Base-by-base conservation (phyloP, 2,113 vertebrate genomes). In the Romanogobio albipinnatus region DNA sequence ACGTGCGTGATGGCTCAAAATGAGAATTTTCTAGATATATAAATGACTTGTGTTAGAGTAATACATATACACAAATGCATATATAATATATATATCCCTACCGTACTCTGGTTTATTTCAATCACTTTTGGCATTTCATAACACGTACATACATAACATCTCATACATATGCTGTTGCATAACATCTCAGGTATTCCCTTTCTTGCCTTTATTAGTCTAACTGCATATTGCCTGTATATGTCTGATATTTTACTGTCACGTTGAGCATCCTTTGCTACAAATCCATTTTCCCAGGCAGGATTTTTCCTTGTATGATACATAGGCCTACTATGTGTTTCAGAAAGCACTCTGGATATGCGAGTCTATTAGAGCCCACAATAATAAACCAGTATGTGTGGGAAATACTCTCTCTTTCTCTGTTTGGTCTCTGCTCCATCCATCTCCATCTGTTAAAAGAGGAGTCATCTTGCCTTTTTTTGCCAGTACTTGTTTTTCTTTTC, bases 361-460 rank as follows among this genome's bases (percentile, higher is more conserved):
- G 58, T 64, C 22, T 81, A 19, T 51, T 33, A 66, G 9, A 51
- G 61, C 45, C 22, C 45, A n/a, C 15, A 33, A 49, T 47, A 64
- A 80, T 80, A 19, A 80, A 66, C 43, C 39, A 66, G 1, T 33
- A 17, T 29, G 24, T 29, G 5, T 29, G 15, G 39, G n/a, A 76
- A 56, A 76, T 9, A 36, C 49, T 11, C 22, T 71, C 36, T 19
- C 11, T 66, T 22, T 24, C 77, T 26, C n/a, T 80, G 22, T 19
- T 24, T 80, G 56, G 22, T 45, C 61, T 51, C 15, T 49, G 29
- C 19, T 53, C 61, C 26, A 29, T 51, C 22, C 10, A 39, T 39
- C 4, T 39, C 80, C 64, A 73, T 82, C 81, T 73, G 47, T 71
- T 71, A 58, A 17, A 39, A 82, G 29, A 70, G 8, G 47, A 26